phyloP scores from a whole-genome alignment of 2,797 vertebrate genomes.

The Petrocephalus sullivani region DNA sequence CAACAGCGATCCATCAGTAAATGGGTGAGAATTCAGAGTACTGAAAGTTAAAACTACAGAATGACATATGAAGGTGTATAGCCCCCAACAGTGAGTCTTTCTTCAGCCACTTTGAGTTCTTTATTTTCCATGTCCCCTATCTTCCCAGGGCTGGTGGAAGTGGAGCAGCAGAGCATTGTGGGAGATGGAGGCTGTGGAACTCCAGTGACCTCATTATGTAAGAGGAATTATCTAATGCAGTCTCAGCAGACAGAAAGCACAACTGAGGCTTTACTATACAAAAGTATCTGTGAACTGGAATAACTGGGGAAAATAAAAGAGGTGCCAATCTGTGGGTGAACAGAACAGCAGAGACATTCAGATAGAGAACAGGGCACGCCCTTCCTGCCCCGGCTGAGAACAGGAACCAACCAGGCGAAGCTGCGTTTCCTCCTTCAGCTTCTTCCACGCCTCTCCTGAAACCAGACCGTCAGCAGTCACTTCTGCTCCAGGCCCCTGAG shows the following conservation, averaged over 20 bases:
- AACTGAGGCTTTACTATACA: not conserved
- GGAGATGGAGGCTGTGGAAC: not conserved
- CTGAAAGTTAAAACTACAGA: not conserved
- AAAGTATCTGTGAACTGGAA: not conserved
- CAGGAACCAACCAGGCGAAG: slow-evolving; percentile 75
- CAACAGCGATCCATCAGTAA: not conserved
- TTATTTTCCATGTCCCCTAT: not conserved
- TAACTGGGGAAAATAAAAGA: not conserved
- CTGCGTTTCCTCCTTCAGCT: slow-evolving; percentile 94
- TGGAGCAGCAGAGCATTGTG: not conserved
- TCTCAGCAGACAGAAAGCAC: not conserved
- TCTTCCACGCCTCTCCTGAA: slow-evolving; percentile 83
- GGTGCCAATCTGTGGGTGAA: not conserved
- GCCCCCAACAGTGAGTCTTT: not conserved
- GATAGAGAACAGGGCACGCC: too few relatives aligned
- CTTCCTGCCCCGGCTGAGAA: not conserved
- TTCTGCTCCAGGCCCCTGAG: slow-evolving; percentile 74
- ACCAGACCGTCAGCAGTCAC: slow-evolving; percentile 74
- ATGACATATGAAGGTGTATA: not conserved
- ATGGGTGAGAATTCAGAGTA: not conserved
- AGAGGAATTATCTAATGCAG: slow-evolving; percentile 5
- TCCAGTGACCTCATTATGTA: not conserved
- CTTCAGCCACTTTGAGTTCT: not conserved
- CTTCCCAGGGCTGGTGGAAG: not conserved
- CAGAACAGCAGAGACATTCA: not conserved